phyloP scores from a whole-genome alignment of 2,113 vertebrate species.

The Lamprologus lemairii region DNA sequence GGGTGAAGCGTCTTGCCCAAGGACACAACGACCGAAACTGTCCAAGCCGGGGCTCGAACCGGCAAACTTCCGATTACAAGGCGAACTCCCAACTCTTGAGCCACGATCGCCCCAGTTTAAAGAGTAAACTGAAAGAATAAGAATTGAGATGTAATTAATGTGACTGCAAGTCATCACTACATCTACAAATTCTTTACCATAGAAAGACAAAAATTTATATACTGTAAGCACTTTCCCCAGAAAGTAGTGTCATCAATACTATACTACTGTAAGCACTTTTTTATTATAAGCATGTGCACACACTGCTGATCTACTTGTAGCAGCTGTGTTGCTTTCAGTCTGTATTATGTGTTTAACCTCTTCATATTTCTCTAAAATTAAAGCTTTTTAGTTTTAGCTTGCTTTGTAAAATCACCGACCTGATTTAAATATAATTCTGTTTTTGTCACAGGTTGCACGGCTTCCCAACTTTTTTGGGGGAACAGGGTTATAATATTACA shows the following conservation, averaged over 20 bases:
- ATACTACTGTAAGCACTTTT: neutral
- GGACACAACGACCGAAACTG: rapidly evolving
- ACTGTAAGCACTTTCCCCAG: neutral
- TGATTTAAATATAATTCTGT: neutral
- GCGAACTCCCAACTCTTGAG: neutral
- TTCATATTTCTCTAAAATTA: neutral
- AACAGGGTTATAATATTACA: neutral
- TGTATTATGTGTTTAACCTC: neutral
- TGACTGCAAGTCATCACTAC: neutral
- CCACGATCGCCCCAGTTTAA: neutral
- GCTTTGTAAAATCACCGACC: neutral
- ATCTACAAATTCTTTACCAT: neutral
- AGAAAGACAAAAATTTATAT: neutral
- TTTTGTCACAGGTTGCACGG: neutral
- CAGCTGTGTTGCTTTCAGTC: neutral
- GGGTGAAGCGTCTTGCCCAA: rapidly evolving
- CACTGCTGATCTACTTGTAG: neutral
- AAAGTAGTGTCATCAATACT: neutral
- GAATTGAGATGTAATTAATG: neutral
- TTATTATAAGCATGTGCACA: neutral
- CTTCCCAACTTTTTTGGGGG: neutral
- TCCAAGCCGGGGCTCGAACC: rapidly evolving
- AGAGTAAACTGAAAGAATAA: neutral
- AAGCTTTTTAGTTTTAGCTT: neutral
- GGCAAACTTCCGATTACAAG: neutral